Percentiles rank a stretch among this genome's conserved stretches.
phyloP scores from a whole-genome alignment of 2,888 invertebrate genomes.

The Andrena flavipes region DNA sequence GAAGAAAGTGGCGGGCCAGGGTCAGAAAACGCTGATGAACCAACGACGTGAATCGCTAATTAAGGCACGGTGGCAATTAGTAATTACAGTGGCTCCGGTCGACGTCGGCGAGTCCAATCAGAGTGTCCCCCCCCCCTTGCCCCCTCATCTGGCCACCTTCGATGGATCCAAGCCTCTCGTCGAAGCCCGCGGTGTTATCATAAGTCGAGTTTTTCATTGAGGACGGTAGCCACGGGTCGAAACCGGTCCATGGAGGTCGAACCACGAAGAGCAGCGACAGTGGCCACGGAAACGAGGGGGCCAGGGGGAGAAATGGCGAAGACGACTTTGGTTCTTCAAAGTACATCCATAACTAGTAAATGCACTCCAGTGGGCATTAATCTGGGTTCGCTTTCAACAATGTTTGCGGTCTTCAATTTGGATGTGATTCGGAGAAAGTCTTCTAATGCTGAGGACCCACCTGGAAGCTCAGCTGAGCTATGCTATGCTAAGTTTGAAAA shows the following conservation, averaged over 20 bases:
- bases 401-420: no score
- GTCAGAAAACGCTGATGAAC: constrained; percentile 53
- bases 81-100: constrained; percentile 79
- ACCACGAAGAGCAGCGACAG: constrained; percentile 50
- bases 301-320: background rate
- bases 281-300: constrained; percentile 38
- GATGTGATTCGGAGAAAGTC: no score
- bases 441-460: no score
- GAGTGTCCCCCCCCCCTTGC: constrained; percentile 22
- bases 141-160: constrained; percentile 7
- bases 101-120: constrained; percentile 55
- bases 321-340: background rate
- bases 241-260: constrained; percentile 78
- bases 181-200: constrained; percentile 74
- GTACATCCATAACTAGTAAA: background rate
- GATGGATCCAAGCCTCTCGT: constrained; percentile 37
- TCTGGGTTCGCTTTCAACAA: no score
- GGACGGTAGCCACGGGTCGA: constrained; percentile 76
- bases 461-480: no score
- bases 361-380: no score
- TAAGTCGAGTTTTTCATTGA: constrained; percentile 82
- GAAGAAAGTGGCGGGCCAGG: constrained; percentile 52
- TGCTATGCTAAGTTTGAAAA: no score
- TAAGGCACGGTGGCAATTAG: constrained; percentile 80
- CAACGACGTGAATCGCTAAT: constrained; percentile 78